Percentiles rank a stretch among this genome's conserved stretches.
phyloP scores from a whole-genome alignment of 2,113 vertebrate genomes.

The Clupea harengus region DNA sequence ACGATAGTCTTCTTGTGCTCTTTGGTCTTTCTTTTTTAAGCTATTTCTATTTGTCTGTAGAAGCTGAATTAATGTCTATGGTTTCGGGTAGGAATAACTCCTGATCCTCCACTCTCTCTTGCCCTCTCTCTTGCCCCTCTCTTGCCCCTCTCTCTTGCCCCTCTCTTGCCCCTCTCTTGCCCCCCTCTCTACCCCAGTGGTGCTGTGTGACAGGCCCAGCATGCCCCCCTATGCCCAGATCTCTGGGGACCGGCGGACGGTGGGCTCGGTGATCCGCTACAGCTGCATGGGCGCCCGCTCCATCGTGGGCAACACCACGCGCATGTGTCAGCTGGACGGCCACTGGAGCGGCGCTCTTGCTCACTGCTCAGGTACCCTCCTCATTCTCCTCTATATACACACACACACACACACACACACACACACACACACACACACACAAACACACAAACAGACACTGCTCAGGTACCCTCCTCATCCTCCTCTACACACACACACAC shows the following conservation, averaged over 20 bases:
- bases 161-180: background rate
- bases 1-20: no score
- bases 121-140: background rate
- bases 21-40: no score
- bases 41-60: no score
- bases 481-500: background rate
- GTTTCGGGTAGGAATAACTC: no score
- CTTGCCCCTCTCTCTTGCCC: slow-evolving; percentile 3
- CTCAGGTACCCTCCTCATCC: background rate
- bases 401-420: background rate
- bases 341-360: slow-evolving; percentile 94
- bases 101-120: background rate
- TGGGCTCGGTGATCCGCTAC: slow-evolving; percentile 89
- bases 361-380: slow-evolving; percentile 88
- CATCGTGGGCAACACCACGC: slow-evolving; percentile 86
- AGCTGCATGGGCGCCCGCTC: slow-evolving; percentile 81
- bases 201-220: slow-evolving; percentile 90
- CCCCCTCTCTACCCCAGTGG: slow-evolving; percentile 73
- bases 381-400: background rate
- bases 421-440: background rate
- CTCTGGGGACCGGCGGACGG: slow-evolving; percentile 82
- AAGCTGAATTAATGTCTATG: no score
- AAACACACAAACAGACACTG: background rate
- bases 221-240: slow-evolving; percentile 86
- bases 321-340: slow-evolving; percentile 91